Percentiles rank a stretch among this genome's conserved stretches.
These are phyloP conservation scores for Drosophila eugracilis DNA, from an alignment of 1,140 invertebrate genomes.

Conservation along the genomic window DNA sequence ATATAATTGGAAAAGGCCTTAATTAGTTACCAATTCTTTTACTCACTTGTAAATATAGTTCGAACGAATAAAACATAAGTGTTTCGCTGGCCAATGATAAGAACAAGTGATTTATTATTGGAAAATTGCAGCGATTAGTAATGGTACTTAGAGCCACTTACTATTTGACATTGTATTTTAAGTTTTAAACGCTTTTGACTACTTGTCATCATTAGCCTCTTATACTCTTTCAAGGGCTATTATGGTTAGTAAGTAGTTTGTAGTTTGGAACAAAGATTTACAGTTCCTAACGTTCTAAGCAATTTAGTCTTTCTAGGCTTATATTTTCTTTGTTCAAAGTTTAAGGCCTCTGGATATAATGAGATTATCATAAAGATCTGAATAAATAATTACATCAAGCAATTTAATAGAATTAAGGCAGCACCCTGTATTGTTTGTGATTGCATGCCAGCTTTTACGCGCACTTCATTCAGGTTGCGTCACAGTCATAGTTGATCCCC, in stretches of 20 bases:
- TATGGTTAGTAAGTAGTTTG: not conserved
- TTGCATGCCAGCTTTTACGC: slow-evolving; percentile 59
- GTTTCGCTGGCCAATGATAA: slow-evolving; percentile 7
- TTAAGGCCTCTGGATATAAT: too few species aligned
- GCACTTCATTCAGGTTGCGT: slow-evolving; percentile 40
- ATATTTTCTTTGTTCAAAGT: not conserved
- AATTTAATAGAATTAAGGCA: too few species aligned
- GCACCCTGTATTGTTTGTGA: slow-evolving; percentile 50
- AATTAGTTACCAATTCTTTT: not conserved
- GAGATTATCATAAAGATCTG: too few species aligned
- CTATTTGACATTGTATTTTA: slow-evolving; percentile 1
- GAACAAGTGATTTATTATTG: slow-evolving; percentile 18
- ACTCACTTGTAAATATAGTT: not conserved
- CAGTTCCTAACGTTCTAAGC: too few species aligned
- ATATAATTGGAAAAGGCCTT: too few species aligned
- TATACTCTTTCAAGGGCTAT: too few species aligned
- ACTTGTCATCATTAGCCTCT: not conserved
- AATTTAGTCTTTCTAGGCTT: not conserved
- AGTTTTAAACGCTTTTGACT: not conserved
- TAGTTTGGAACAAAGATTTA: too few species aligned
- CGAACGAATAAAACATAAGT: not conserved
- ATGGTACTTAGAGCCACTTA: not conserved
- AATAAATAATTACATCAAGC: too few species aligned
- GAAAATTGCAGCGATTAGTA: slow-evolving; percentile 1
- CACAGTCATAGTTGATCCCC: not conserved